Conservation (phyloP, 2,113 vertebrate species). For the Grallaria varia region DNA sequence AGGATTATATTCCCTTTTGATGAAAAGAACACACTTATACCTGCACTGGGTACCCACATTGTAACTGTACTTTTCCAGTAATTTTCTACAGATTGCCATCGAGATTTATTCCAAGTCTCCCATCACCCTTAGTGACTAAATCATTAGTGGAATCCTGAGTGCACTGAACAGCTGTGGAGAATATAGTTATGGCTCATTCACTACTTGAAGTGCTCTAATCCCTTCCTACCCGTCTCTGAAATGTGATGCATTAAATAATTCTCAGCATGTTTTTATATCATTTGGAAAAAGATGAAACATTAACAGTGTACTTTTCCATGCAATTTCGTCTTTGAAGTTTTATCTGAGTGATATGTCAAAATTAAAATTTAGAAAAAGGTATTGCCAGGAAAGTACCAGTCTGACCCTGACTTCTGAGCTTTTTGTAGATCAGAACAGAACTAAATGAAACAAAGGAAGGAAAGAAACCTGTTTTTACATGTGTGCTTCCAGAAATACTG, state of each 20-base stretch:
- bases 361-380: background rate
- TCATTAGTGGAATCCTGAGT: constrained; percentile 22
- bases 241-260: constrained; percentile 17
- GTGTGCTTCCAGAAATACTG: background rate
- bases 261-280: background rate
- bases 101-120: background rate
- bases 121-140: background rate
- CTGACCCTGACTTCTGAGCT: background rate
- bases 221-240: constrained; percentile 8
- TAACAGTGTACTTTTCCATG: background rate
- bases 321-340: background rate
- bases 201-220: constrained; percentile 19
- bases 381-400: background rate
- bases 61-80: background rate
- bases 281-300: constrained; percentile 16
- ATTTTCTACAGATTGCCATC: background rate
- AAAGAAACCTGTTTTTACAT: background rate
- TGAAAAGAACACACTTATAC: background rate
- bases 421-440: background rate
- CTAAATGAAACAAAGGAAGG: background rate
- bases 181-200: constrained; percentile 36
- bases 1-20: background rate
- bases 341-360: background rate
- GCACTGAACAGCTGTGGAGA: constrained; percentile 23
- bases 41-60: background rate